Base-by-base conservation (phyloP, 2,888 invertebrate species). In the Epinotia bilunana region DNA sequence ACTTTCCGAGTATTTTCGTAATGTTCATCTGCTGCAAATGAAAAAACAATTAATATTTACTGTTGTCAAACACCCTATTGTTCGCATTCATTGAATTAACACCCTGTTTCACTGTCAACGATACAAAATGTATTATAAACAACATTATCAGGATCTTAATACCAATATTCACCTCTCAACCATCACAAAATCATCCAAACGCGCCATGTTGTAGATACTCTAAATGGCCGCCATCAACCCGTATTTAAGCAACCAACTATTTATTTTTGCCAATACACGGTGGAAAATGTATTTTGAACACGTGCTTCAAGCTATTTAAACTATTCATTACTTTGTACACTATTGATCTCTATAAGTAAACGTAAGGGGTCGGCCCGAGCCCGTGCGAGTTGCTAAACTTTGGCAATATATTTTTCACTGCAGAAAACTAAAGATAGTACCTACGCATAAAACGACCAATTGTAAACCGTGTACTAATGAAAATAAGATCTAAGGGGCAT, bases 381-480 rank as follows among this genome's bases (percentile, higher is more conserved):
- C 12, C 55, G 53, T 23, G n/a, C 3, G 65, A 39, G 53, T 20
- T 12, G 3, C 55, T 9, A 62, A 73, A 73, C 68, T 73, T 73
- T 63, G 73, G 16, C 73, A 73, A 73, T 73, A 69, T 73, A 73
- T 73, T 73, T 73, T 73, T 73, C 68, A 73, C 43, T 67, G 62
- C 62, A 60, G 39, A 73, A 63, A 73, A 49, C 73, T 64, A 49
- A 64, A 13, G 46, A 49, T 23, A 62, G 23, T 28, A 28, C 23
- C 43, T 28, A 20, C 11, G 53, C 16, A 43, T 23, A 0, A 11
- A 46, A 16, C 23, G n/a, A 1, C 7, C 5, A n/a, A 65, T 53
- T 53, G n/a, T 49, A 49, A 5, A 53, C 65, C 65, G 33, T 65
- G 18, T 33, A 2, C 5, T 18, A 18, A 53, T 12, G 53, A 6